These are phyloP conservation scores for Propithecus coquereli DNA, from an alignment of 2,113 vertebrate species.

Conservation along the genomic window DNA sequence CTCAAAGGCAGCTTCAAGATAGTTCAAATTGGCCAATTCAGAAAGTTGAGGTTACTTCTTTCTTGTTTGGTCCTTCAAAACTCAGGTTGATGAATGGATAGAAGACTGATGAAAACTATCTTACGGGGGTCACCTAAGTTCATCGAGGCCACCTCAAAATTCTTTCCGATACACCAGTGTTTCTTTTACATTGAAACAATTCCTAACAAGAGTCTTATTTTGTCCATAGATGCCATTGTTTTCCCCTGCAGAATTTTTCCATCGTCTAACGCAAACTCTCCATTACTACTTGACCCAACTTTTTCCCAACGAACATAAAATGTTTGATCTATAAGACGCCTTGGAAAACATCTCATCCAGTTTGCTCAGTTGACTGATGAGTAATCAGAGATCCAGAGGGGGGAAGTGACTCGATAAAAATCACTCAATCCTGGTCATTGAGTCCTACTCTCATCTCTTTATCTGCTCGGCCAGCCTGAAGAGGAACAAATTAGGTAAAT, in stretches of 20 bases:
- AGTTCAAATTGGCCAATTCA: not conserved
- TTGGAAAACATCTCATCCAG: not conserved
- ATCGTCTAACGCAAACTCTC: not conserved
- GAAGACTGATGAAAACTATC: not conserved
- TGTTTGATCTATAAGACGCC: not conserved
- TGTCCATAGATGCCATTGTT: not conserved
- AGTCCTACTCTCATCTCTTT: not conserved
- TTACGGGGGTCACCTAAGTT: not conserved
- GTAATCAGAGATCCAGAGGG: not conserved
- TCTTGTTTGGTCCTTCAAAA: not conserved
- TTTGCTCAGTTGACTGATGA: not conserved
- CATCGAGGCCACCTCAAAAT: not conserved
- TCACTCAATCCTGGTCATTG: accelerated
- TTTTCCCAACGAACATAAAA: not conserved
- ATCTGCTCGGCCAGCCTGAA: not conserved
- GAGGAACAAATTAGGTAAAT: not conserved
- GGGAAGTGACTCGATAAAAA: not conserved
- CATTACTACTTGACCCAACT: not conserved
- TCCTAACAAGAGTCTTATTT: not conserved
- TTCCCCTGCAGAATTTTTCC: not conserved
- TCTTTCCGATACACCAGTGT: not conserved
- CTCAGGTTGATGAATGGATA: not conserved
- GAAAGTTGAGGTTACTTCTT: not conserved
- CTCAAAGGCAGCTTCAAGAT: not conserved
- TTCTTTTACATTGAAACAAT: not conserved